Conservation (phyloP, 1,140 invertebrate genomes). For the Apis mellifera region Amel_HAv3.1 CM009942.2:11084501-11085000, state of each 20-base stretch:
- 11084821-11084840: too few species aligned
- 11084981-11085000: constrained; percentile 11
- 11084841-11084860: background rate
- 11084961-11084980: constrained; percentile 19
- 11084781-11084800: background rate
- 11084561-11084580: background rate
- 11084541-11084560: background rate
- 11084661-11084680: too few species aligned
- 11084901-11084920: background rate
- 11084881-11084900: too few species aligned
- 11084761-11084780: too few species aligned
- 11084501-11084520: background rate
- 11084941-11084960: background rate
- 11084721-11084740: too few species aligned
- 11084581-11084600: too few species aligned
- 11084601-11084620: background rate
- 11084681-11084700: too few species aligned
- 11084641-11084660: too few species aligned
- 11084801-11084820: background rate
- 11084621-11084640: too few species aligned
- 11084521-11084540: background rate
- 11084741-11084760: too few species aligned
- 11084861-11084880: background rate
- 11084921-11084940: background rate
- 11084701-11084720: too few species aligned